Percentiles rank a stretch among this genome's conserved stretches.
These are phyloP conservation scores for Balearica regulorum DNA, from an alignment of 2,797 vertebrate species.

Conservation along the genomic window DNA sequence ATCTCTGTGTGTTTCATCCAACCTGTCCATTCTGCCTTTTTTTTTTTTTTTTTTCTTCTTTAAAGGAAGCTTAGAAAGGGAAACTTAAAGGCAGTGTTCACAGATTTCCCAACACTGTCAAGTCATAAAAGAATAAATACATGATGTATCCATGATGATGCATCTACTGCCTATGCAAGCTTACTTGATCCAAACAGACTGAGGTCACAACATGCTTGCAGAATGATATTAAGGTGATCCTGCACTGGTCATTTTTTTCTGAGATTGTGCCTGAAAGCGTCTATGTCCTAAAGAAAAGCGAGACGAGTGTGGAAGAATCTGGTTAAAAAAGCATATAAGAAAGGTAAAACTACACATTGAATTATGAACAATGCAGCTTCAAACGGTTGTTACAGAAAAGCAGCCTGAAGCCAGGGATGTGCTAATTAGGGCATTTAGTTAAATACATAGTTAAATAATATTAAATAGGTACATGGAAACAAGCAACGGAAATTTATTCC, in stretches of 20 bases:
- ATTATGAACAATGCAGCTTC: not conserved
- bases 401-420: not conserved
- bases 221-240: not conserved
- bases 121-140: not conserved
- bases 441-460: not conserved
- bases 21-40: not conserved
- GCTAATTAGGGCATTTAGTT: not conserved
- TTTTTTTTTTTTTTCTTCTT: not conserved
- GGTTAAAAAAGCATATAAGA: not conserved
- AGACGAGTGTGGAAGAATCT: not conserved
- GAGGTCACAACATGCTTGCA: not conserved
- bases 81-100: not conserved
- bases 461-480: not conserved
- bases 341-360: not conserved
- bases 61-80: not conserved
- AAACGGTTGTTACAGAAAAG: not conserved
- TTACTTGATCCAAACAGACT: not conserved
- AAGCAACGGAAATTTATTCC: not conserved
- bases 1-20: not conserved
- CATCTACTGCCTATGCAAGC: rapidly evolving
- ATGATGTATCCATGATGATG: not conserved
- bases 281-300: not conserved
- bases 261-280: not conserved
- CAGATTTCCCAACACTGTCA: not conserved
- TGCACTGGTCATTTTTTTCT: not conserved